Base-by-base conservation (phyloP, 1,140 invertebrate genomes). In the Tetraneura akinire region DNA sequence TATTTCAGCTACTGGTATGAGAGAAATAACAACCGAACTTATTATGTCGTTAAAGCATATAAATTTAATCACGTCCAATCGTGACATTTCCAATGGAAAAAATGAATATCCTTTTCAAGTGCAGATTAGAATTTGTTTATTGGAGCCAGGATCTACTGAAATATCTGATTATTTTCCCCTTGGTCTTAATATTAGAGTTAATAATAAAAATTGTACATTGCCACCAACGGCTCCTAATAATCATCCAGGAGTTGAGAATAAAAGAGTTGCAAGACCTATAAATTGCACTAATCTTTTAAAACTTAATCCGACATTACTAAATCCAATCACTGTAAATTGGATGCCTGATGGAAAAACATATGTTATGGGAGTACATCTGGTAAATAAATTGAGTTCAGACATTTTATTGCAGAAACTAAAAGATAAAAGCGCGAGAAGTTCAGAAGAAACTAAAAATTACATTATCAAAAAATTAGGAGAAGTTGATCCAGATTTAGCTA, bases 161-260 rank as follows among this genome's bases (percentile, higher is more conserved):
- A 42, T 26, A 23, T n/a, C 45, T 23, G 80, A 81, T 76, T 81
- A 23, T 47, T 13, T 81, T 45, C 80, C 80, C 23, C 71, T 81
- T n/a, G 80, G 71, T n/a, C n/a, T n/a, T n/a, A n/a, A n/a, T n/a
- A n/a, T n/a, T n/a, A n/a, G n/a, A n/a, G n/a, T n/a, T n/a, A 32
- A 29, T 45, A 1, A 21, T 0, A 74, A 64, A 51, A 45, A 9
- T 0, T 81, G 80, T 68, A 21, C 21, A 23, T 81, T 81, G 11
- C 80, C 80, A 51, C 70, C 73, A 45, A 64, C 23, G 45, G 51
- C 68, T 87, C 97, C 97, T 73, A 98, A 96, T 82, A 98, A 97
- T 87, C 97, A 98, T 86, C 96, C 96, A 16, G 96, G 96, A 73
- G 95, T 96, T 42, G 97, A 99, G 86, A 94, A 97, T 70, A 98